Evolutionary conservation across 1,140 invertebrate genomes (phyloP), one percentile per base, ranked within the genome.

Genomic region (Drosophila micromelanica): DNA sequence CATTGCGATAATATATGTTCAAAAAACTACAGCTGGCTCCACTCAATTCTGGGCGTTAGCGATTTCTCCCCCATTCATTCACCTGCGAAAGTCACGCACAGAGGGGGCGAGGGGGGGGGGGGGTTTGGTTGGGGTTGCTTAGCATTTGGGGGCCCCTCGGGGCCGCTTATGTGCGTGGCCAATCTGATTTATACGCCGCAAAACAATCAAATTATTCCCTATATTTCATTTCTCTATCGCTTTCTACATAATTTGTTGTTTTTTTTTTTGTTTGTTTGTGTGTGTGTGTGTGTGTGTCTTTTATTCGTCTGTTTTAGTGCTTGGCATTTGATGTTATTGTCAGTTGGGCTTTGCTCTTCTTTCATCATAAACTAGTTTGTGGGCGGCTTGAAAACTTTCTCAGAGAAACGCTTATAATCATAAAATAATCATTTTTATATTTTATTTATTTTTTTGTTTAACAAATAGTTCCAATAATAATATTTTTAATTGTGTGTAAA

Each of bases 151-250:
- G n/a, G n/a, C n/a, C 11, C 20, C 45, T 11, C 11, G 61, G 40
- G 57, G 52, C 32, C 64, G 75, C 60, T 73, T 63, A 62, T 80
- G 71, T 78, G 82, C 82, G 67, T 75, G 74, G 65, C 59, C 40
- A 20, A 68, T 68, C 74, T 78, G 74, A 86, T 86, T 87, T 81
- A 78, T 78, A 78, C 76, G 77, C 69, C 77, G 61, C 65, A 71
- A 80, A 85, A 71, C 78, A 87, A 87, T 86, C 78, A 87, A 86
- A 86, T 87, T 87, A 86, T 87, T 78, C 61, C 62, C 59, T 30
- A 57, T 37, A 61, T 70, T 38, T 38, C 42, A 20, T 20, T 30
- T 48, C 57, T 38, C 48, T 40, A 32, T 32, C 30, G 54, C 51
- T 45, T 54, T 11, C 23, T 23, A 3, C 20, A 23, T 23, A 23